Percentiles rank a stretch among this genome's conserved stretches.
phyloP scores from a whole-genome alignment of 2,113 vertebrate species.

The Macroglossus sobrinus region DNA sequence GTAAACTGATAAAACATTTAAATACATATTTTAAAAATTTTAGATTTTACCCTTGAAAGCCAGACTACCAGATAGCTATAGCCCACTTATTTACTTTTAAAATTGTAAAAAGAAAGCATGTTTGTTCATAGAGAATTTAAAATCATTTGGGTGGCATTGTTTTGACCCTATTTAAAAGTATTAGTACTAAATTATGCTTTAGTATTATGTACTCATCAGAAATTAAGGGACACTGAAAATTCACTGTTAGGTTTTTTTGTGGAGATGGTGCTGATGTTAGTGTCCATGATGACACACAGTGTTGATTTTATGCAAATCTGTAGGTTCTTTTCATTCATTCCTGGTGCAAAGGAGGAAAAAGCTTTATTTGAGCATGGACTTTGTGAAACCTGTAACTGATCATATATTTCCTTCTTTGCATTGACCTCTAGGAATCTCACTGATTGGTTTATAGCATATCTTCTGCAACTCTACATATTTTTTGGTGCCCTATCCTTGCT shows the following conservation, averaged over 20 bases:
- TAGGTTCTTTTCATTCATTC: background rate
- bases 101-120: background rate
- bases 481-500: background rate
- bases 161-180: background rate
- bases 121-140: background rate
- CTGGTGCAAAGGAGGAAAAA: background rate
- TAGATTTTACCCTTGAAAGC: background rate
- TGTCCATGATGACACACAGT: background rate
- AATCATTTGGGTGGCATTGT: background rate
- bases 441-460: background rate
- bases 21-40: background rate
- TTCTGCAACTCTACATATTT: background rate
- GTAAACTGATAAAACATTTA: background rate
- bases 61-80: background rate
- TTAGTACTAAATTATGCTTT: background rate
- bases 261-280: background rate
- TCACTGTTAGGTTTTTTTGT: background rate
- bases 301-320: background rate
- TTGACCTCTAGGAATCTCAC: background rate
- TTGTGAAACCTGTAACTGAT: background rate
- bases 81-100: background rate
- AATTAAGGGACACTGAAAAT: background rate
- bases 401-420: background rate
- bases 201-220: background rate
- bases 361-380: background rate